phyloP scores from a whole-genome alignment of 2,113 vertebrate species.

The Muntiacus reevesi region DNA sequence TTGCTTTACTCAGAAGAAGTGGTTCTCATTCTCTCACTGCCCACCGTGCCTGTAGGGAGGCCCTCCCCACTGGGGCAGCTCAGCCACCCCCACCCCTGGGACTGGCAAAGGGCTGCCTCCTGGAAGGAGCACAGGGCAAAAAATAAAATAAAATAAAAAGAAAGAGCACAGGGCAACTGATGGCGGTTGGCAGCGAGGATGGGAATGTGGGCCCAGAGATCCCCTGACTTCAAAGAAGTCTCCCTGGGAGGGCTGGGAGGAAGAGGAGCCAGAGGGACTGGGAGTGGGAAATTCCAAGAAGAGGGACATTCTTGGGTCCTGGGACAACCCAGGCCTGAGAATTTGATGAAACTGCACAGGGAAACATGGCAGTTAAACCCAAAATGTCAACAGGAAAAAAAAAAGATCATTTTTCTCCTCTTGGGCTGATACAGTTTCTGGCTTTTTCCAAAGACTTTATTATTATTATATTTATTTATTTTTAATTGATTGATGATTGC shows the following conservation, averaged over 20 bases:
- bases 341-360: not conserved
- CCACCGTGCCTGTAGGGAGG: not conserved
- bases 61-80: not conserved
- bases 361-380: not conserved
- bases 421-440: not conserved
- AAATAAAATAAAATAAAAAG: no score
- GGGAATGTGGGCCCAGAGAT: not conserved
- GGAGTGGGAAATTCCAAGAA: not conserved
- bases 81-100: not conserved
- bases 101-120: not conserved
- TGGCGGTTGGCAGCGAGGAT: not conserved
- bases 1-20: not conserved
- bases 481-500: not conserved
- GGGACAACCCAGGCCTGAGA: not conserved
- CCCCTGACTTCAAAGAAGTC: not conserved
- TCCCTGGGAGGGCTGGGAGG: not conserved
- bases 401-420: not conserved
- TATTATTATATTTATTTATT: not conserved
- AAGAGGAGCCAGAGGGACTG: not conserved
- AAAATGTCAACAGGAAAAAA: not conserved
- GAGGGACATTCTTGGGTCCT: not conserved
- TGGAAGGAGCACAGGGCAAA: not conserved
- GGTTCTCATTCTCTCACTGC: not conserved
- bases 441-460: slow-evolving; percentile 16
- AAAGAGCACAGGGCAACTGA: not conserved